These are phyloP conservation scores for Acanthosoma haemorrhoidale DNA, from an alignment of 2,888 invertebrate genomes.

Conservation along the genomic window DNA sequence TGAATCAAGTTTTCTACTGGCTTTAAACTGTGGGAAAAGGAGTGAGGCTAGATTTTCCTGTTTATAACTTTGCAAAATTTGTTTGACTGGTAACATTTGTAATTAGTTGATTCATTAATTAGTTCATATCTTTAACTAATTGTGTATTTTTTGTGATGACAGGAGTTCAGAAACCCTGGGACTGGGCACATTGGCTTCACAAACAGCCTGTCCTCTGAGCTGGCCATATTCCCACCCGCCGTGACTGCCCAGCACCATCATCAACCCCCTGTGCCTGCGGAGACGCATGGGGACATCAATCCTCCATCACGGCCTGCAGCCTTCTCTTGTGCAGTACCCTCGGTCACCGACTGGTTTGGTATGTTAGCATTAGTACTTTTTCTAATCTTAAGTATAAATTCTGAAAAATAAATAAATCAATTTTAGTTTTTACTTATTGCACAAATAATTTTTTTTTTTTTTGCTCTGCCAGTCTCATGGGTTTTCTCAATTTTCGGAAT, in stretches of 20 bases:
- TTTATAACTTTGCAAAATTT: no score
- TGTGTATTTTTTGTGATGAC: constrained; percentile 24
- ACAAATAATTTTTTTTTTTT: neutral
- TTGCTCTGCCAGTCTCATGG: no score
- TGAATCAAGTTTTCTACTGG: no score
- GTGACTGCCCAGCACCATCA: constrained; percentile 41
- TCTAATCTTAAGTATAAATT: neutral
- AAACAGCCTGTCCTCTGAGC: constrained; percentile 44
- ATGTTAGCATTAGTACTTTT: constrained; percentile 42
- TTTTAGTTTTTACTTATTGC: neutral
- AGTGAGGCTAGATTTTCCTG: no score
- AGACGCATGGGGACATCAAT: constrained; percentile 22
- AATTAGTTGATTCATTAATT: no score
- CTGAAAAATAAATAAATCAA: neutral
- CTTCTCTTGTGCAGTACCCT: constrained; percentile 44
- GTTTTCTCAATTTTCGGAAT: no score
- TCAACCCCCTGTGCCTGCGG: constrained; percentile 13
- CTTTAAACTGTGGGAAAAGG: no score
- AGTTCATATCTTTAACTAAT: no score
- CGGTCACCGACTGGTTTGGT: constrained; percentile 51
- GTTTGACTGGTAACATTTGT: no score
- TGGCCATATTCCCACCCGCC: constrained; percentile 48
- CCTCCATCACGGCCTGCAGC: constrained; percentile 38
- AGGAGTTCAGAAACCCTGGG: constrained; percentile 45
- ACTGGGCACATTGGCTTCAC: constrained; percentile 43